Conservation (phyloP, 2,113 vertebrate genomes). For the Mirounga angustirostris region DNA sequence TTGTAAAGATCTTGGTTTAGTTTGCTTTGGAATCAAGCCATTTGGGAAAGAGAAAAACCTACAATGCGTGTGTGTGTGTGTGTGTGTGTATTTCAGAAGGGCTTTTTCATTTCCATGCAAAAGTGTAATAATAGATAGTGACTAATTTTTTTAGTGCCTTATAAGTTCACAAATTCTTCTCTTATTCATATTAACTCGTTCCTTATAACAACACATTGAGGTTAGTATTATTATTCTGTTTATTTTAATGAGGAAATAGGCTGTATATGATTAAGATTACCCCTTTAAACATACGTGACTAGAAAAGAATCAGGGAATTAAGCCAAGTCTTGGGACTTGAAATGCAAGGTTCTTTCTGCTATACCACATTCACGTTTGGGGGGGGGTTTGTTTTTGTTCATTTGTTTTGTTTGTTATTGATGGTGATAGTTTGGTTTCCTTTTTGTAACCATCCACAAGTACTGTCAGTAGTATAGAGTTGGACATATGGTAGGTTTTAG, state of each 20-base stretch:
- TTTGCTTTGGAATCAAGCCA: conserved; percentile 77
- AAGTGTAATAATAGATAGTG: background rate
- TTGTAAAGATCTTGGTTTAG: conserved; percentile 72
- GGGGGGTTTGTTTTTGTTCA: background rate
- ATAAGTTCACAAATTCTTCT: background rate
- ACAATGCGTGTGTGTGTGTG: background rate
- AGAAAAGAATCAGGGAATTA: background rate
- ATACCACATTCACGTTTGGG: background rate
- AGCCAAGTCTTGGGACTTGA: background rate
- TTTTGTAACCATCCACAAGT: background rate
- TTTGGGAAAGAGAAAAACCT: conserved; percentile 28
- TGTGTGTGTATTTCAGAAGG: background rate
- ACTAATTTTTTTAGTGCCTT: background rate
- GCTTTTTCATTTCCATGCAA: background rate
- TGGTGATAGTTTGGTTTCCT: background rate
- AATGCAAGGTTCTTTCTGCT: background rate
- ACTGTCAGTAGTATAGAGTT: background rate
- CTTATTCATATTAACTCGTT: background rate
- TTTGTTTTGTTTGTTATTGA: background rate
- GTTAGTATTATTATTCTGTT: background rate
- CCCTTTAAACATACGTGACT: background rate
- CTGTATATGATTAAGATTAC: too few species aligned
- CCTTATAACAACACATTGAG: background rate
- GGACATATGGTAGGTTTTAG: background rate
- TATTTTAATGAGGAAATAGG: background rate